phyloP scores from a whole-genome alignment of 2,797 vertebrate genomes.

The Champsocephalus gunnari region DNA sequence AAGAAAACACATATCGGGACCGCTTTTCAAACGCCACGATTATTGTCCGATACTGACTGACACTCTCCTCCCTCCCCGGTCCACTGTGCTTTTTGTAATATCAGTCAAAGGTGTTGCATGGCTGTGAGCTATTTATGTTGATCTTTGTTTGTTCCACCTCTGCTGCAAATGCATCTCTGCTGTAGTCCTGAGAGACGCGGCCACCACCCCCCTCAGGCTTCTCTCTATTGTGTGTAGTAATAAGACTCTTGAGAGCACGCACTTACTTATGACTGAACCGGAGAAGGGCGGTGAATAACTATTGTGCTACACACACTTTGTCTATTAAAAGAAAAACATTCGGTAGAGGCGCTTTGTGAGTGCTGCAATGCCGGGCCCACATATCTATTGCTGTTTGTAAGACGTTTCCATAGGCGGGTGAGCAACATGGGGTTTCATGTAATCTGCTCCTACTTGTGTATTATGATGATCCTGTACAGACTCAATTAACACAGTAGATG shows the following conservation, averaged over 20 bases:
- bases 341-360: slow-evolving; percentile 46
- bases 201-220: slow-evolving; percentile 47
- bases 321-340: slow-evolving; percentile 66
- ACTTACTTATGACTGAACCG: slow-evolving; percentile 70
- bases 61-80: not conserved
- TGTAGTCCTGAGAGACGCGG: slow-evolving; percentile 54
- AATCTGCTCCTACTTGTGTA: slow-evolving; percentile 45
- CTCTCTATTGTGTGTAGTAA: slow-evolving; percentile 74
- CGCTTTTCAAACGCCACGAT: slow-evolving; percentile 41
- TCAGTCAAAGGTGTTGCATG: slow-evolving; percentile 43
- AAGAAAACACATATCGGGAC: slow-evolving; percentile 33
- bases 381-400: slow-evolving; percentile 34
- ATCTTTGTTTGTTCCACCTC: slow-evolving; percentile 68
- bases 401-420: slow-evolving; percentile 25
- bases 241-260: slow-evolving; percentile 73
- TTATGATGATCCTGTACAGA: slow-evolving; percentile 12
- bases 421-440: slow-evolving; percentile 50
- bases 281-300: slow-evolving; percentile 64
- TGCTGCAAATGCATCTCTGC: slow-evolving; percentile 64
- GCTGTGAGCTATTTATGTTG: slow-evolving; percentile 69
- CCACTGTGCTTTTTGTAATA: slow-evolving; percentile 20
- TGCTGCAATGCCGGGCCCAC: slow-evolving; percentile 37
- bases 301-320: slow-evolving; percentile 62
- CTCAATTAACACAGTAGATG: slow-evolving; percentile 9
- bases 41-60: slow-evolving; percentile 6